Evolutionary conservation across 1,140 invertebrate species (phyloP).

Genomic region (Camponotus vicinus): DNA sequence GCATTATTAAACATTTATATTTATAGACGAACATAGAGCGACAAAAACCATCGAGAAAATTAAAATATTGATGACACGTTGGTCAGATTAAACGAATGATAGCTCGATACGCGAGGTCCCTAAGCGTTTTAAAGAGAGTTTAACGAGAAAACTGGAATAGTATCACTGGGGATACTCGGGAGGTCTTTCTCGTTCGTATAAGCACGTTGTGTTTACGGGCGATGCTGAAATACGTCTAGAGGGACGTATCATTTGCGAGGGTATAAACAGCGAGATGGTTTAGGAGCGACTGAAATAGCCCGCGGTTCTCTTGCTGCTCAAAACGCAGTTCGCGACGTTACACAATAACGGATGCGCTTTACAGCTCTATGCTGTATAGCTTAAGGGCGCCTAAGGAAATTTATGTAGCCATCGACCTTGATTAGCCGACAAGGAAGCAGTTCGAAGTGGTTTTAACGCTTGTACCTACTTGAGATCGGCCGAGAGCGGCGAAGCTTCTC

Average conservation of each 20-base stretch:
- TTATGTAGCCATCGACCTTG: slow-evolving; percentile 67
- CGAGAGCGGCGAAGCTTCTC: slow-evolving; percentile 8
- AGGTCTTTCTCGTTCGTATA: not conserved
- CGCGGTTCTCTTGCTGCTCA: not conserved
- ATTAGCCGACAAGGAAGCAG: slow-evolving; percentile 45
- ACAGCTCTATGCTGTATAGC: slow-evolving; percentile 24
- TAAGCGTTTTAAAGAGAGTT: not conserved
- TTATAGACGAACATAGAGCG: too few relatives aligned
- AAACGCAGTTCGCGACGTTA: not conserved
- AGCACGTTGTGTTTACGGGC: slow-evolving; percentile 2
- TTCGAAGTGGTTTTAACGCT: slow-evolving; percentile 48
- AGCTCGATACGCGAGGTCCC: not conserved
- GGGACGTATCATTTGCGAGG: not conserved
- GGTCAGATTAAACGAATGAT: not conserved
- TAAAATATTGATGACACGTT: not conserved
- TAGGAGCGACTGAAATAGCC: slow-evolving; percentile 16
- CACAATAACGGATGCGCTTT: slow-evolving; percentile 3
- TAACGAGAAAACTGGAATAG: not conserved
- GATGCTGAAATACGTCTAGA: not conserved
- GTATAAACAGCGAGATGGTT: not conserved
- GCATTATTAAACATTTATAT: too few relatives aligned
- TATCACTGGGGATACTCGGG: too few relatives aligned
- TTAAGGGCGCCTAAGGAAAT: slow-evolving; percentile 52
- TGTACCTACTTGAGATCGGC: slow-evolving; percentile 56
- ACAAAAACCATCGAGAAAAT: not conserved